These are phyloP conservation scores for Smittia sp. DNA, from an alignment of 2,888 invertebrate species.

Conservation along the genomic window DNA sequence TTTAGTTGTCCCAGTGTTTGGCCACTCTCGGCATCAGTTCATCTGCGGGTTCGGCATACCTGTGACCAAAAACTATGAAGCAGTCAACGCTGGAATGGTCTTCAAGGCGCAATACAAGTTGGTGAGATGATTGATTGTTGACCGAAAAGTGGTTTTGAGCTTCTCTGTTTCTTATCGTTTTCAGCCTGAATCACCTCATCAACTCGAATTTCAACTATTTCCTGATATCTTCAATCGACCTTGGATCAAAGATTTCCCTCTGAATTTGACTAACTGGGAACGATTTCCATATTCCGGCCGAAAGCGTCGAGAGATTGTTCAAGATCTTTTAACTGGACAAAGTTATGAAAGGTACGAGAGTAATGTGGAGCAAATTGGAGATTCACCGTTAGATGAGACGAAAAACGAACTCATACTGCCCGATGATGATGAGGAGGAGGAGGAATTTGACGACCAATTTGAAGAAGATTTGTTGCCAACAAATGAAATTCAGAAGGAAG, in stretches of 20 bases:
- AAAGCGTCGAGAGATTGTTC: not conserved
- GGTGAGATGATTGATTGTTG: no score
- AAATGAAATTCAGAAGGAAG: not conserved
- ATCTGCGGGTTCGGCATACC: slow-evolving; percentile 14
- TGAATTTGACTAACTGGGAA: not conserved
- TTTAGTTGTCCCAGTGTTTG: no score
- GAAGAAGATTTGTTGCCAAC: slow-evolving; percentile 16
- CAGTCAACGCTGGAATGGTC: not conserved
- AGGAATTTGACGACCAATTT: slow-evolving; percentile 34
- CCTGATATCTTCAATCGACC: slow-evolving; percentile 21
- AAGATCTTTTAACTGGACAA: slow-evolving; percentile 21
- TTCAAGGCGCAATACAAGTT: slow-evolving; percentile 10
- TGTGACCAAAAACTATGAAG: not conserved
- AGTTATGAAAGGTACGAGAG: slow-evolving; percentile 25
- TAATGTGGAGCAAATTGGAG: not conserved
- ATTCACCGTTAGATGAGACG: slow-evolving; percentile 3
- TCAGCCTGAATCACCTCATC: slow-evolving; percentile 22
- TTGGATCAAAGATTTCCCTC: no score
- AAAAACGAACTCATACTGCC: no score
- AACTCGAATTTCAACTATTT: slow-evolving; percentile 22
- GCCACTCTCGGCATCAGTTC: not conserved
- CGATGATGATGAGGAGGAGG: not conserved
- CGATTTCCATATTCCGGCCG: slow-evolving; percentile 31
- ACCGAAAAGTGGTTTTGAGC: not conserved
- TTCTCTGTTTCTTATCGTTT: no score